Percentiles rank a stretch among this genome's conserved stretches.
Evolutionary conservation across 2,113 vertebrate genomes (phyloP).

Genomic region (Poeciliopsis prolifica): DNA sequence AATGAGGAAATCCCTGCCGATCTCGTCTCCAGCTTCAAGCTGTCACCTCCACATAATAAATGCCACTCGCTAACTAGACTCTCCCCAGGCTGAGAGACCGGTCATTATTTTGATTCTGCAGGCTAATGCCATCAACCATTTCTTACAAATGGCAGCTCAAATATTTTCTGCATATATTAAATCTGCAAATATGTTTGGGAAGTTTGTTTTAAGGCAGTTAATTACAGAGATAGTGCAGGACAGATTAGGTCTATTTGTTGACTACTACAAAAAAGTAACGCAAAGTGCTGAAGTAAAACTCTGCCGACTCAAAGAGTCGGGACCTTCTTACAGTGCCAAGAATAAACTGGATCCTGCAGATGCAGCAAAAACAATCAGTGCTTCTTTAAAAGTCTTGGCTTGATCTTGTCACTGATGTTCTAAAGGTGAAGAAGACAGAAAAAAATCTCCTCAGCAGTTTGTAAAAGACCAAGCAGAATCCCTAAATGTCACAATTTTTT

Average conservation of each 20-base stretch:
- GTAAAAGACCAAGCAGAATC: too few relatives aligned
- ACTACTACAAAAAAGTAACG: not conserved
- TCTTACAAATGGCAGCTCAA: constrained; percentile 18
- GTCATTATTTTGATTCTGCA: constrained; percentile 37
- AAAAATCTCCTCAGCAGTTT: too few relatives aligned
- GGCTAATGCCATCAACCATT: constrained; percentile 35
- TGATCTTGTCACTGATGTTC: too few relatives aligned
- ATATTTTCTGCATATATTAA: constrained; percentile 3
- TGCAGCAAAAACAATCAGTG: too few relatives aligned
- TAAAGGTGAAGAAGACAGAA: too few relatives aligned
- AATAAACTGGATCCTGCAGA: not conserved
- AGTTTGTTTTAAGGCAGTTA: too few relatives aligned
- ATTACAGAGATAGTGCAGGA: not conserved
- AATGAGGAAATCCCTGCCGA: constrained; percentile 26
- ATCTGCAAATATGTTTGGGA: not conserved
- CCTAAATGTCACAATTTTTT: too few relatives aligned
- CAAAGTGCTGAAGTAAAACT: not conserved
- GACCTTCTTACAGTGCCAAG: not conserved
- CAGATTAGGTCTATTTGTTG: not conserved
- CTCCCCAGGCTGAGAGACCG: constrained; percentile 35
- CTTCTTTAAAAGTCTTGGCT: too few relatives aligned
- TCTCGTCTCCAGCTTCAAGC: constrained; percentile 48
- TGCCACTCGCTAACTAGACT: constrained; percentile 41
- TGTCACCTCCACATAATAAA: constrained; percentile 46
- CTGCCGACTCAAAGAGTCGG: not conserved